Conservation (phyloP, 2,888 invertebrate species). For the Dyspetes luteomarginatus region DNA sequence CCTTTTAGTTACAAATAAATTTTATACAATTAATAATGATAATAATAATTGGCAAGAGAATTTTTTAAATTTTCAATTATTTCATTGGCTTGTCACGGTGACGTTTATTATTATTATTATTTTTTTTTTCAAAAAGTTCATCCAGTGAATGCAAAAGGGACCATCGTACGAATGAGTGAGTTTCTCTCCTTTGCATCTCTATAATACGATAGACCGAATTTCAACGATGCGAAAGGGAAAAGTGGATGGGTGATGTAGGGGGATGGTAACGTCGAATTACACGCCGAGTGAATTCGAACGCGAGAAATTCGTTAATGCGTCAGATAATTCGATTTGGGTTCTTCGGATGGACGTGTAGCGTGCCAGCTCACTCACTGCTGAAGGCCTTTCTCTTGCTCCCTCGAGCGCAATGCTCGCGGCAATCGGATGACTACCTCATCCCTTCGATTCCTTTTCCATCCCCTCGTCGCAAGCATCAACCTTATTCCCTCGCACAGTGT, state of each 20-base stretch:
- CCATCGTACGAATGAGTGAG: neutral
- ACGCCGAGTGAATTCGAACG: conserved; percentile 57
- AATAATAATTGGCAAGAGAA: too few species aligned
- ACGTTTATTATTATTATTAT: too few species aligned
- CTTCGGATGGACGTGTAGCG: conserved; percentile 33
- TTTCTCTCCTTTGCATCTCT: neutral
- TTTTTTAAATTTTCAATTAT: too few species aligned
- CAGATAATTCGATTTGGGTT: conserved; percentile 62
- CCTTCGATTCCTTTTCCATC: neutral
- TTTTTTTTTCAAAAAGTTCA: too few species aligned
- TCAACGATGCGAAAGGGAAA: conserved; percentile 27
- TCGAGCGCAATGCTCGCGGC: conserved; percentile 48
- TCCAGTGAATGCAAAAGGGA: neutral
- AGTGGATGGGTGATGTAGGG: neutral
- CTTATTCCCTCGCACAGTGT: neutral
- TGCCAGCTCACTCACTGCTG: too few species aligned
- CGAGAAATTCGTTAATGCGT: conserved; percentile 61
- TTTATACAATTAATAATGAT: too few species aligned
- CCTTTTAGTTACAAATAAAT: too few species aligned
- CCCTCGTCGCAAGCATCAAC: neutral
- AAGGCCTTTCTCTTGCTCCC: conserved; percentile 24
- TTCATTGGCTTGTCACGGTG: too few species aligned
- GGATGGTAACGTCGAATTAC: conserved; percentile 42
- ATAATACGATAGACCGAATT: neutral
- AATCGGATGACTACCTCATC: conserved; percentile 40